Evolutionary conservation across 2,797 vertebrate genomes (phyloP), one percentile per base, ranked within the genome.

Genomic region (Danio aesculapii): DNA sequence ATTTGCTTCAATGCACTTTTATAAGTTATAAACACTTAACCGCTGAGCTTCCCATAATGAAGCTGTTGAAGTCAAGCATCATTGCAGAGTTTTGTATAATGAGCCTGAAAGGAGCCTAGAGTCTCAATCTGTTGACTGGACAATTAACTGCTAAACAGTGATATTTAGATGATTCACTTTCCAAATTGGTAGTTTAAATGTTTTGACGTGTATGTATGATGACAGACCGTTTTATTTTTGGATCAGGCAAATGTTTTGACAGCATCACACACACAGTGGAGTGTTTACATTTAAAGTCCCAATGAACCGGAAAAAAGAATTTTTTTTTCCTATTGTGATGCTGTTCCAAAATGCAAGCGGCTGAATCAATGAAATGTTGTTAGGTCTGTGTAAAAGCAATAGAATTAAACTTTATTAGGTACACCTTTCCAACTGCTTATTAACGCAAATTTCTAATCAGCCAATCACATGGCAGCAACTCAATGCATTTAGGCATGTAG

Each of bases 11-110:
- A 19, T 58, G 14, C 1, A n/a, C 17, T 49, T 46, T n/a, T 58
- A 17, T 68, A 41, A 30, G 17, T 77, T 17, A 57, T 57, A 58
- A 41, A 77, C 63, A 57, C 52, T 57, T 57, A 57, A 57, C 50
- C n/a, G 5, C 47, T 64, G 47, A 53, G 74, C n/a, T 55, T 50
- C 17, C 41, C 13, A 57, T 57, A 30, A 67, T 67, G 62, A 77
- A 67, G 63, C 17, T 47, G 52, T 47, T 66, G 50, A 53, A 77
- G 39, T 19, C 47, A 16, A 19, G 61, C 39, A 64, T 66, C 39
- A 41, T 19, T 39, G 1, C 30, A 16, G 49, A 58, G 21, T 75
- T 41, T 21, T 72, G 70, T 21, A 50, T 55, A 70, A 70, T 43
- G 30, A 43, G 2, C 5, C 17, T 69, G 14, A 39, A 69, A 69